Evolutionary conservation across 30 jellyfish, hydroid and myxozoan species (phyloP).

Genomic region (Aurelia sp.): DNA sequence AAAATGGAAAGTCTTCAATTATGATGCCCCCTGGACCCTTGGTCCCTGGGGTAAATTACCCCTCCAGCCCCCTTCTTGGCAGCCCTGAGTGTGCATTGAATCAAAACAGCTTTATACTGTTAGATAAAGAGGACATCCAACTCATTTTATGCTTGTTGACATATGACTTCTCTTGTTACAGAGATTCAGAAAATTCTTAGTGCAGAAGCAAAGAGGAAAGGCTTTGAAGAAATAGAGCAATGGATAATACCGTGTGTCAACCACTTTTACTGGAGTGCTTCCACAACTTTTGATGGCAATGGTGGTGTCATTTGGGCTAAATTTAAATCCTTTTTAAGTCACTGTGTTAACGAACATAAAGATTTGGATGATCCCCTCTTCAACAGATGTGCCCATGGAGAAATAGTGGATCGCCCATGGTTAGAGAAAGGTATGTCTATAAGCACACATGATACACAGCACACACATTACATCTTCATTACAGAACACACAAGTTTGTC

Average conservation of each 20-base stretch:
- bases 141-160: no score
- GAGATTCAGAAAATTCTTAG: slow-evolving; percentile 19
- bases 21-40: no score
- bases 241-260: slow-evolving; percentile 41
- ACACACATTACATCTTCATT: no score
- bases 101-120: no score
- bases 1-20: no score
- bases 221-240: slow-evolving; percentile 1
- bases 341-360: slow-evolving; percentile 2
- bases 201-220: slow-evolving; percentile 5
- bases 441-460: no score
- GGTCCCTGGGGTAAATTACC: no score
- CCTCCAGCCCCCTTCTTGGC: no score
- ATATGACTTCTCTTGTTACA: not conserved
- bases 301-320: slow-evolving; percentile 39
- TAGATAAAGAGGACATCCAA: no score
- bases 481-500: no score
- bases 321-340: slow-evolving; percentile 22
- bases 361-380: slow-evolving; percentile 7
- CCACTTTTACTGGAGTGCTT: slow-evolving; percentile 57
- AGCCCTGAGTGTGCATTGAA: no score
- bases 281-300: slow-evolving; percentile 35
- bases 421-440: not conserved
- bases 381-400: slow-evolving; percentile 35
- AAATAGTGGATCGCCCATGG: slow-evolving; percentile 14